A percentile compares a stretch with the other conserved stretches of the same genome.
Evolutionary conservation across 2,888 invertebrate genomes (phyloP).

Genomic region (Plagiodera versicolora): DNA sequence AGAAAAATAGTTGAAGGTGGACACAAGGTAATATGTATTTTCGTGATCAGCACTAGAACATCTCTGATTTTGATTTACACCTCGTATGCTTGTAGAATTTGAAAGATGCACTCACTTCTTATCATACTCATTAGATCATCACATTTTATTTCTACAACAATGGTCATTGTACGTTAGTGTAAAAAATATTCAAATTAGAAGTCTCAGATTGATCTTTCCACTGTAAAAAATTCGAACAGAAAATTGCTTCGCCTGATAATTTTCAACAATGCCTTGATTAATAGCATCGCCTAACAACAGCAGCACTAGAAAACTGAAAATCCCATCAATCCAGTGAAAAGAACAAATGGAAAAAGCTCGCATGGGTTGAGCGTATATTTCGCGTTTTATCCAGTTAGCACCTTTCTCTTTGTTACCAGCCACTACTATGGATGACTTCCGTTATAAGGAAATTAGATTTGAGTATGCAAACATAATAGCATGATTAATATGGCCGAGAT

Average conservation of each 20-base stretch:
- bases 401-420: constrained; percentile 30
- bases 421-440: constrained; percentile 31
- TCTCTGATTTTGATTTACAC: too few relatives aligned
- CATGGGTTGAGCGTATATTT: constrained; percentile 22
- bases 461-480: constrained; percentile 32
- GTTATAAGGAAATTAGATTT: constrained; percentile 30
- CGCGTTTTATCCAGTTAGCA: constrained; percentile 25
- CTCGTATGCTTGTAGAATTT: too few relatives aligned
- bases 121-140: too few relatives aligned
- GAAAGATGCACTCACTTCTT: too few relatives aligned
- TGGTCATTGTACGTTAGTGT: too few relatives aligned
- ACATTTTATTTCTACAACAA: too few relatives aligned
- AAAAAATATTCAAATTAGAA: too few relatives aligned
- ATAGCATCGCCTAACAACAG: neutral
- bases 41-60: too few relatives aligned
- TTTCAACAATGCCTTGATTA: neutral
- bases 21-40: too few relatives aligned
- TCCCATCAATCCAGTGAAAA: constrained; percentile 24
- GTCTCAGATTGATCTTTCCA: neutral
- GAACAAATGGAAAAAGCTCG: constrained; percentile 25
- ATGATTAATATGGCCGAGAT: constrained; percentile 28
- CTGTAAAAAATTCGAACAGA: neutral
- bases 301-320: constrained; percentile 17
- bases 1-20: too few relatives aligned
- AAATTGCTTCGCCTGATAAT: neutral